These are phyloP conservation scores for Heliconius charithonia DNA, from an alignment of 2,888 invertebrate species.

Conservation along the genomic window DNA sequence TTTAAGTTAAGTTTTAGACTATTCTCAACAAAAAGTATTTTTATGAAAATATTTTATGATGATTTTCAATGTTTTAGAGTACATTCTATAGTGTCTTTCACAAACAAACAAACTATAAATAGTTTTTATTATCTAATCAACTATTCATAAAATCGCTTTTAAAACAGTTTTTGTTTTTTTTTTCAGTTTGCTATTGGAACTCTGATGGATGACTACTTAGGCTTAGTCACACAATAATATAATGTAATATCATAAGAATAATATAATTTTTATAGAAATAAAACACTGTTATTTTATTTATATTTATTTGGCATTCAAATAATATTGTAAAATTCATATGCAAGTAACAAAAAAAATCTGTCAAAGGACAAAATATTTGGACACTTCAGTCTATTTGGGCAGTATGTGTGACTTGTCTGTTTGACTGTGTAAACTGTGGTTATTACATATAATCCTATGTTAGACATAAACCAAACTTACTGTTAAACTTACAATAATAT, in stretches of 20 bases:
- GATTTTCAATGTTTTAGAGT: too few species aligned
- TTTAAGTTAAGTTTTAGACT: too few species aligned
- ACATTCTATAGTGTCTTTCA: too few species aligned
- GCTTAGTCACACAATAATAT: slow-evolving; percentile 85
- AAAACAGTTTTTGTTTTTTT: slow-evolving; percentile 49
- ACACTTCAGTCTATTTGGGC: slow-evolving; percentile 81
- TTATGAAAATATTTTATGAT: too few species aligned
- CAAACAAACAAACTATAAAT: too few species aligned
- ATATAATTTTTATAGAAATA: slow-evolving; percentile 47
- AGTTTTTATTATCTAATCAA: too few species aligned
- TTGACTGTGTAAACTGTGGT: slow-evolving; percentile 41
- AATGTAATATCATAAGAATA: slow-evolving; percentile 40
- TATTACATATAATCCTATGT: slow-evolving; percentile 44
- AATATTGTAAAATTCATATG: slow-evolving; percentile 76
- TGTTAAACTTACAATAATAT: slow-evolving; percentile 37
- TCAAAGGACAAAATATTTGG: slow-evolving; percentile 78
- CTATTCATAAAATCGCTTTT: neutral
- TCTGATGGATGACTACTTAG: slow-evolving; percentile 99
- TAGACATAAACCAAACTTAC: slow-evolving; percentile 49
- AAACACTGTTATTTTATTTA: slow-evolving; percentile 52
- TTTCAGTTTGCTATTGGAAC: slow-evolving; percentile 99
- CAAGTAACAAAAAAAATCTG: slow-evolving; percentile 78
- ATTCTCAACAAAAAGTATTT: too few species aligned
- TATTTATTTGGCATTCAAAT: slow-evolving; percentile 83
- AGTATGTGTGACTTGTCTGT: slow-evolving; percentile 57